Evolutionary conservation across 1,140 invertebrate species (phyloP).

Genomic region (Brachionus rotundiformis): DNA sequence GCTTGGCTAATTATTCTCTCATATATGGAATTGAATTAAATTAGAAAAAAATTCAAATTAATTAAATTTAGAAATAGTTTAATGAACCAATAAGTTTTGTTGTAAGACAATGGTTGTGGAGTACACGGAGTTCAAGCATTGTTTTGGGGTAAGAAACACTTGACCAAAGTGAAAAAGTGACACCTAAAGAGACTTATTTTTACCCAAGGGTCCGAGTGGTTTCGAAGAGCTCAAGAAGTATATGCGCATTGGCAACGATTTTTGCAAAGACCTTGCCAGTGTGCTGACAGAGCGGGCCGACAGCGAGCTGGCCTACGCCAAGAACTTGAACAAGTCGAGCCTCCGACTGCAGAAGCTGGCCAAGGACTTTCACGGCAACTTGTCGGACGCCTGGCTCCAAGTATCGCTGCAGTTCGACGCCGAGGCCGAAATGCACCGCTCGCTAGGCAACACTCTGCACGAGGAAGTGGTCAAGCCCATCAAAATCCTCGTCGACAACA

Average conservation of each 20-base stretch:
- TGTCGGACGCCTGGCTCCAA: conserved; percentile 44
- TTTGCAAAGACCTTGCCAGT: conserved; percentile 82
- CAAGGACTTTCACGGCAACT: conserved; percentile 54
- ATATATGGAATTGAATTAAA: not conserved
- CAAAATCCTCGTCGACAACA: conserved; percentile 70
- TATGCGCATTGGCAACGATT: conserved; percentile 88
- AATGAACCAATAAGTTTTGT: not conserved
- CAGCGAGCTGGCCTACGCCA: conserved; percentile 82
- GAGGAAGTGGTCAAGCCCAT: conserved; percentile 88
- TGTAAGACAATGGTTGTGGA: not conserved
- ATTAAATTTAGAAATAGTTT: not conserved
- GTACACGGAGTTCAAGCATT: not conserved
- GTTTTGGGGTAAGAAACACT: conserved; percentile 20
- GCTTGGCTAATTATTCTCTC: not conserved
- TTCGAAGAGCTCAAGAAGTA: conserved; percentile 87
- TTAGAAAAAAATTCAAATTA: not conserved
- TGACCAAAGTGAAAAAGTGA: no score
- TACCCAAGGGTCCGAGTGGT: conserved; percentile 79
- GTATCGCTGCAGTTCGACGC: not conserved
- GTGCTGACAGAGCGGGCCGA: conserved; percentile 89
- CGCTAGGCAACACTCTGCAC: conserved; percentile 74
- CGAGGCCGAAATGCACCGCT: conserved; percentile 63
- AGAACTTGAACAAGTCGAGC: conserved; percentile 81
- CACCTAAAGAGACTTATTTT: conserved; percentile 51
- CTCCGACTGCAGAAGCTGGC: conserved; percentile 78